Base-by-base conservation (phyloP, 2,888 invertebrate genomes). In the Neoaliturus tenellus region DNA sequence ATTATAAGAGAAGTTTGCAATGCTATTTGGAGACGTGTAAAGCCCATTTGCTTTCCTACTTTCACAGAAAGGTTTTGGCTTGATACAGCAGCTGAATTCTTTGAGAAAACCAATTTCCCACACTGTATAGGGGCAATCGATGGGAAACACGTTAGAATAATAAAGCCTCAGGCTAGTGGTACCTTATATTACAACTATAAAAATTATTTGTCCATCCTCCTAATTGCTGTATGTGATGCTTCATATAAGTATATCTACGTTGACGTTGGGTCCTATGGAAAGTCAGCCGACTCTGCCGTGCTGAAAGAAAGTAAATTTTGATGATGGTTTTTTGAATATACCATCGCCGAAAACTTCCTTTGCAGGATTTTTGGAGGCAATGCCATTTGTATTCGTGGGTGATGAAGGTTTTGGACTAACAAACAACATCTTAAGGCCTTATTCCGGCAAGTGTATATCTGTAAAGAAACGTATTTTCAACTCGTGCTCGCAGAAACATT, bases 181-280 rank as follows among this genome's bases (percentile, higher is more conserved):
- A 23, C 51, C 20, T 51, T 51, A 23, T 51, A 51, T 51, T 51
- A 51, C 23, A 20, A 51, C 23, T 51, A 51, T 51, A 51, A 51
- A 51, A 51, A 51, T 23, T 51, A 51, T 51, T 51, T 51, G 20
- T 51, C 51, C 51, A 23, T 51, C 20, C 20, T 51, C 23, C 23
- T 51, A 23, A 51, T 51, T 51, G 51, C 51, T 23, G 23, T 51
- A 23, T 51, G 51, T 23, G 51, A 51, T 51, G 51, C 51, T 51
- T 51, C 51, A 51, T 44, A 44, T 44, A 44, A 44, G 44, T 44
- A 14, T 44, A 58, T 23, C 51, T 51, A 41, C n/a, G 33, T 51
- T 51, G 85, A 87, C 85, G 82, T 88, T 81, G 86, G 87, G 81
- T 85, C 86, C 62, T 87, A 87, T 83, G 87, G 87, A 31, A 84